phyloP scores from a whole-genome alignment of 2,888 invertebrate genomes.

The Epistrophella euchroma region DNA sequence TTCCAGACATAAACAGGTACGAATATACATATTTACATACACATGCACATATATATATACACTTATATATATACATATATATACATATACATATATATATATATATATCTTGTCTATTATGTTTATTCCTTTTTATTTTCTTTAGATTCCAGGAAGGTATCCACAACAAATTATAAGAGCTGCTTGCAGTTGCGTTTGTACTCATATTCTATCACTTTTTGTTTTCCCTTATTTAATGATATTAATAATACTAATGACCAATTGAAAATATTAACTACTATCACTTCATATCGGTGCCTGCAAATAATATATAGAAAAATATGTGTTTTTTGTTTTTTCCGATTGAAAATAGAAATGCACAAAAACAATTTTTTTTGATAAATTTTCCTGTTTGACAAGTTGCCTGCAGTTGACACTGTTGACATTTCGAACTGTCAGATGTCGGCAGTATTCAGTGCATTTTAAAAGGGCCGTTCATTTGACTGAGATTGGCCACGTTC shows the following conservation, averaged over 20 bases:
- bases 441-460: not conserved
- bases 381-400: slow-evolving; percentile 31
- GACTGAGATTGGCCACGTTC: not conserved
- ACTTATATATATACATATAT: no score
- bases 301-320: slow-evolving; percentile 6
- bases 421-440: slow-evolving; percentile 6
- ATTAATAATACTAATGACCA: slow-evolving; percentile 1
- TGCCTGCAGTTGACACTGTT: not conserved
- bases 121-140: no score
- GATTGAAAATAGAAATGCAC: slow-evolving; percentile 35
- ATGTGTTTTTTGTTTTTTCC: not conserved
- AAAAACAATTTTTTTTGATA: slow-evolving; percentile 34
- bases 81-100: no score
- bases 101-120: no score
- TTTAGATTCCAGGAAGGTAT: no score
- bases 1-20: no score
- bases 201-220: slow-evolving; percentile 64
- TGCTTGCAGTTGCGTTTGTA: slow-evolving; percentile 46
- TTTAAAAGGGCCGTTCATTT: not conserved
- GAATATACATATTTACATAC: no score
- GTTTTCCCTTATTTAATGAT: slow-evolving; percentile 25
- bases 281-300: slow-evolving; percentile 33
- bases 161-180: slow-evolving; percentile 83
- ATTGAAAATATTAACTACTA: slow-evolving; percentile 9
- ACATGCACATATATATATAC: no score